These are phyloP conservation scores for Chrysocyon brachyurus DNA, from an alignment of 2,797 vertebrate species.

Conservation along the genomic window DNA sequence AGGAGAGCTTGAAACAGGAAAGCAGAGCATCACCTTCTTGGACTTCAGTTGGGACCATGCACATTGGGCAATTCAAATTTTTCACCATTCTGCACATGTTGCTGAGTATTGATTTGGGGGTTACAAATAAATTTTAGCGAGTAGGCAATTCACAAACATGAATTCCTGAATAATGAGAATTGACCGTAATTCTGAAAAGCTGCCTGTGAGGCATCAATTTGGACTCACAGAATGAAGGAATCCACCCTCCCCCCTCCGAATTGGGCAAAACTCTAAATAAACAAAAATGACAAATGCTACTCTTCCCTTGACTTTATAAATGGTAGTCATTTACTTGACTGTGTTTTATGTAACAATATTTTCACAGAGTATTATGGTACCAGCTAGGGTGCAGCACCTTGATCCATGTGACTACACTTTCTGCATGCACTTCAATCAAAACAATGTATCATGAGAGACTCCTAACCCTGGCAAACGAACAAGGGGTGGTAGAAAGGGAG, in stretches of 20 bases:
- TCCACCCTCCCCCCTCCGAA: background rate
- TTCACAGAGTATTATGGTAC: background rate
- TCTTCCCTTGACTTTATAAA: background rate
- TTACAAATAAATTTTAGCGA: background rate
- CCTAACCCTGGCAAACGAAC: too few species aligned
- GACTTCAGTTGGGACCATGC: background rate
- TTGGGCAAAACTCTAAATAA: background rate
- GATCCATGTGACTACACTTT: background rate
- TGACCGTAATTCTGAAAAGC: background rate
- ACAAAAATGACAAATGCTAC: background rate
- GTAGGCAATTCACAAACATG: background rate
- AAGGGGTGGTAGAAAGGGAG: too few species aligned
- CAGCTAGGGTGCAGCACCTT: background rate
- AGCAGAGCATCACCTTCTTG: background rate
- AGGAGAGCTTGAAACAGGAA: background rate
- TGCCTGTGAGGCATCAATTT: background rate
- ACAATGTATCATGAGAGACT: background rate
- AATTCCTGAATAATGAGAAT: background rate
- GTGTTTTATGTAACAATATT: background rate
- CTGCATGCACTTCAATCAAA: background rate
- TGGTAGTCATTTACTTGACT: background rate
- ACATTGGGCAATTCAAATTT: background rate
- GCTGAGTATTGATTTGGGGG: background rate
- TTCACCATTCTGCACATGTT: background rate
- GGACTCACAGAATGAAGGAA: background rate